Evolutionary conservation across 30 jellyfish, hydroid and myxozoan species (phyloP), one percentile per base, ranked within the genome.

Genomic region (Catostylus mosaicus): DNA sequence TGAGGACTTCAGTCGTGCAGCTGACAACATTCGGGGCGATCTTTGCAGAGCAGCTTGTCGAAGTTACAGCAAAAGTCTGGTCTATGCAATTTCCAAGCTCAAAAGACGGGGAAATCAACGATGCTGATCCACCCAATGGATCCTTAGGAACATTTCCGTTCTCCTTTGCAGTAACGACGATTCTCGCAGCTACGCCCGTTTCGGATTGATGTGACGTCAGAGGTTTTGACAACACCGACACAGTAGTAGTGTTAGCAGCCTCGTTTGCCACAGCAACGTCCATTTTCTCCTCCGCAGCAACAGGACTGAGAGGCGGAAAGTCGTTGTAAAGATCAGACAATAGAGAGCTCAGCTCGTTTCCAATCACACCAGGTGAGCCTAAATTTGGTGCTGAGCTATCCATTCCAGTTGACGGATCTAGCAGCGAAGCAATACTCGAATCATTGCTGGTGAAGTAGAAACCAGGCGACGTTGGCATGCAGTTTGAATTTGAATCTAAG

Each of bases 361-460:
- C 92, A 43, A 82, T 82, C 45, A 67, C 80, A 16, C 78, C 92
- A 36, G 92, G 83, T 2, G 92, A 70, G 29, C 86, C 83, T n/a
- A 69, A 30, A 11, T 30, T 43, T 9, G 78, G 66, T 9, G 14
- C 64, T 34, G 65, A 33, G 43, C 68, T 70, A 56, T 76, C 66
- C 18, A 40, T 6, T 8, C 66, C 34, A 23, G 78, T 29, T 33
- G 88, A 26, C 6, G 64, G 11, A 22, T 76, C 78, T 30, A 76
- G 32, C 34, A 76, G 52, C 68, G 34, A 78, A 0, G 88, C 36
- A 54, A n/a, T 56, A 5, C 54, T 34, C 16, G 56, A 14, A 27
- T 46, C 67, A 48, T 16, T 72, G 32, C 43, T 47, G 18, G 51
- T 23, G 20, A 48, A 11, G 23, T 8, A 27, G 2, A 47, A 30